Evolutionary conservation across 1,140 invertebrate genomes (phyloP), one percentile per base, ranked within the genome.

Genomic region (Oppia nitens): DNA sequence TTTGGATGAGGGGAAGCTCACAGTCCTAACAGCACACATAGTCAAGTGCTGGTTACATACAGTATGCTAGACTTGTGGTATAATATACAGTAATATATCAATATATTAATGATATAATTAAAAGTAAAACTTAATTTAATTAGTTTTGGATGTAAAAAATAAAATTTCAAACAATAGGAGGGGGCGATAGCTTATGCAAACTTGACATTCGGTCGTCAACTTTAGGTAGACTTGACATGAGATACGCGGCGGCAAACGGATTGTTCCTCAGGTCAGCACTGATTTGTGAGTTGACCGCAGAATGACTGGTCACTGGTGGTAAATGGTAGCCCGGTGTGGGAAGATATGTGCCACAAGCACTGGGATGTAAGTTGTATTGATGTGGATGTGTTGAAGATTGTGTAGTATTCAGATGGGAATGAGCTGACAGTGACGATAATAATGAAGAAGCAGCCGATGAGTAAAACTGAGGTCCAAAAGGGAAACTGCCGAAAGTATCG

Each of bases 171-270:
- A 57, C 56, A 49, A 57, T 49, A 11, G 47, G 56, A n/a, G 56
- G 56, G 6, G 56, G 56, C 26, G 56, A 57, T 27, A 57, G 40
- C 40, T 57, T 57, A 29, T 45, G 17, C 12, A 57, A 14, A 20
- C 40, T 40, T 21, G 28, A 45, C 21, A 55, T 21, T 17, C 53
- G 21, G 2, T 57, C 56, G 20, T 52, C 56, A 26, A 47, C 45
- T 50, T 57, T 57, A n/a, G n/a, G n/a, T n/a, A n/a, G n/a, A n/a
- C n/a, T n/a, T 47, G 50, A 49, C 56, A 57, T 57, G 1, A 57
- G 26, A 45, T 57, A 57, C 14, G 32, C 32, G 6, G 32, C 32
- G 6, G 56, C 56, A 55, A 53, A 55, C 24, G 53, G 53, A 55
- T 55, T 55, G 26, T 29, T 53, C 6, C 53, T 28, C n/a, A 57